Evolutionary conservation across 2,888 invertebrate genomes (phyloP), one percentile per base, ranked within the genome.

Genomic region (Limnephilus marmoratus): DNA sequence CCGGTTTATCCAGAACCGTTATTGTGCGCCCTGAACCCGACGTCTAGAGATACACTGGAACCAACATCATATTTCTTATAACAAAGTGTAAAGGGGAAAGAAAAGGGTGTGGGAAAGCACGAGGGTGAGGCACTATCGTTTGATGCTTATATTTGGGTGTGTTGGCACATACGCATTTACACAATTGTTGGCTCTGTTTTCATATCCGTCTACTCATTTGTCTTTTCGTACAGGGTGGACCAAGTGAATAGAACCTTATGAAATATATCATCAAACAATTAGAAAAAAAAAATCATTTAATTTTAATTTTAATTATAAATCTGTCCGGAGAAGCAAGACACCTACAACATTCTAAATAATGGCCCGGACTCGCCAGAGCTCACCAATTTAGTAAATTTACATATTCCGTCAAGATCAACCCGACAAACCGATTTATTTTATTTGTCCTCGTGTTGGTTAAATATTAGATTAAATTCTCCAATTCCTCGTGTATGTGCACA

Each of bases 141-240:
- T 37, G 37, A 83, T 18, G 83, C 37, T 37, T 83, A 34, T 83
- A 34, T 83, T 83, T 37, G 11, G 37, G n/a, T 83, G 83, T 83
- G 83, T 83, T 83, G 34, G 68, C 68, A 68, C 9, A 68, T 68
- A 68, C 68, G 37, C 37, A 86, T 86, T 86, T 86, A 86, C 49
- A 86, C 86, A 37, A 49, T n/a, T 29, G 29, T 24, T 29, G 86
- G 86, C 45, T n/a, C 45, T 86, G 86, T 86, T 86, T 86, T 45
- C 86, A 15, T 15, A 41, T 29, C 41, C 34, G n/a, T n/a, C n/a
- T 41, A 37, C n/a, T 86, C 86, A 86, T 86, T 49, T 86, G 45
- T 49, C 41, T 49, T 29, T n/a, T 37, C 13, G 29, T 49, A 86
- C 29, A 45, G 86, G 86, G n/a, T 86, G 45, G 24, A 68, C n/a